Percentiles rank a stretch among this genome's conserved stretches.
These are phyloP conservation scores for Oostethus manadensis DNA, from an alignment of 2,113 vertebrate species.

Conservation along the genomic window DNA sequence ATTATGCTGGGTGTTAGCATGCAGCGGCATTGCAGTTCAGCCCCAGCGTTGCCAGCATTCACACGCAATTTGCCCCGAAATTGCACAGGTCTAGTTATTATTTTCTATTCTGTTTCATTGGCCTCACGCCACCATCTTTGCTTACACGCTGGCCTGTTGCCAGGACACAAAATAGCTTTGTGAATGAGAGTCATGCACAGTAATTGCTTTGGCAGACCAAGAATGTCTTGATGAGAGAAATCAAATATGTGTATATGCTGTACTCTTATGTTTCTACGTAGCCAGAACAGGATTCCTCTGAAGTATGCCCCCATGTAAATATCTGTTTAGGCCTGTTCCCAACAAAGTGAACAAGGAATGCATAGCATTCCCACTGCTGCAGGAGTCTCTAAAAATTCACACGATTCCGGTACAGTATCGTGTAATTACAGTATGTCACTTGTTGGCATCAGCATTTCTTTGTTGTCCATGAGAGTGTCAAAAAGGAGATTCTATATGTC, in stretches of 20 bases:
- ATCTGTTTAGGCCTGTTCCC: conserved; percentile 54
- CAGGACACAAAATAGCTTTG: conserved; percentile 48
- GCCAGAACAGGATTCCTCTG: conserved; percentile 9
- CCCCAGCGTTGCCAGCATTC: too few relatives aligned
- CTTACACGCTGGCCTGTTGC: conserved; percentile 1
- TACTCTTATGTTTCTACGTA: conserved; percentile 1
- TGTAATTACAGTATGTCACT: conserved; percentile 30
- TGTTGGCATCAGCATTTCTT: conserved; percentile 23
- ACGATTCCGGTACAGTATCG: conserved; percentile 19
- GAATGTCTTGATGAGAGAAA: conserved; percentile 2
- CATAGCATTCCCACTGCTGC: conserved; percentile 43
- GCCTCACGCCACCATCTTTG: background rate
- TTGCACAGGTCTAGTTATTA: conserved; percentile 22
- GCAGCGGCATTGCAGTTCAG: too few relatives aligned
- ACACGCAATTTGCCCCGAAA: too few relatives aligned
- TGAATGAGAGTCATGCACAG: conserved; percentile 11
- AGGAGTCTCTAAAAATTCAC: conserved; percentile 28
- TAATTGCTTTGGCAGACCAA: conserved; percentile 24
- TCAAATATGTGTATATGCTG: conserved; percentile 8
- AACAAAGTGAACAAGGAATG: conserved; percentile 42
- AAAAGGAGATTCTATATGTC: conserved; percentile 1
- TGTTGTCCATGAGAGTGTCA: conserved; percentile 17
- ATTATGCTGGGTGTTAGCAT: too few relatives aligned
- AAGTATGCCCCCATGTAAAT: conserved; percentile 25
- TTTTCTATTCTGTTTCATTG: too few relatives aligned